Base-by-base conservation (phyloP, 2,797 vertebrate genomes). In the Percopsis omiscomaycus region DNA sequence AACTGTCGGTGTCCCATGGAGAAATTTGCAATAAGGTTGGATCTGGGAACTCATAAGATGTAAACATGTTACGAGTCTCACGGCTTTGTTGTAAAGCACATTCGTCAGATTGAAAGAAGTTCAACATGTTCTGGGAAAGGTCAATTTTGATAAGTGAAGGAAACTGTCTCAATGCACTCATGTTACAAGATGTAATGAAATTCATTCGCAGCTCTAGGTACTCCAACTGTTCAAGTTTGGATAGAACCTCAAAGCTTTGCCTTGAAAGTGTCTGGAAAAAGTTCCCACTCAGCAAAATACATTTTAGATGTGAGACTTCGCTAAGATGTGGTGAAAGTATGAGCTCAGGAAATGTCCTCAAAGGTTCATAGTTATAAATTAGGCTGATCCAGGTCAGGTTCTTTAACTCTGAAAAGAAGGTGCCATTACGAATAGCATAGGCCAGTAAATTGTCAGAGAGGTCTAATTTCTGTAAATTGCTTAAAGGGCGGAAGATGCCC, bases 371-470 rank as follows among this genome's bases (percentile, higher is more conserved):
- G 81, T 94, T 94, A 66, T 93, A 94, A 54, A 91, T 85, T 2
- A 94, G 86, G 60, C 87, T 93, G 1, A 94, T 88, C 69, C 80
- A 86, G 16, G 53, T 71, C n/a, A 94, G 85, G 37, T 66, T 63
- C 3, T 53, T 77, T 49, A 94, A 81, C 61, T 91, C 86, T 49
- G 73, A 55, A 68, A 89, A 94, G 78, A 94, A 94, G 3, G 86
- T 91, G 16, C 90, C 93, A 16, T 89, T 89, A 14, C 53, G 83
- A 53, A 94, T 91, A 5, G 76, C 75, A 37, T 77, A 72, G n/a
- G 91, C 86, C 61, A 94, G 82, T 11, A 91, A 68, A 75, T 94
- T 94, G 84, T 94, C 92, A 2, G 92, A 92, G 3, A 95, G 79
- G 65, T 94, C 93, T 55, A 95, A 60, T 2, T 0, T 2, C 22